Evolutionary conservation across 2,888 invertebrate species (phyloP), one percentile per base, ranked within the genome.

Genomic region (Eurytoma adleriae): DNA sequence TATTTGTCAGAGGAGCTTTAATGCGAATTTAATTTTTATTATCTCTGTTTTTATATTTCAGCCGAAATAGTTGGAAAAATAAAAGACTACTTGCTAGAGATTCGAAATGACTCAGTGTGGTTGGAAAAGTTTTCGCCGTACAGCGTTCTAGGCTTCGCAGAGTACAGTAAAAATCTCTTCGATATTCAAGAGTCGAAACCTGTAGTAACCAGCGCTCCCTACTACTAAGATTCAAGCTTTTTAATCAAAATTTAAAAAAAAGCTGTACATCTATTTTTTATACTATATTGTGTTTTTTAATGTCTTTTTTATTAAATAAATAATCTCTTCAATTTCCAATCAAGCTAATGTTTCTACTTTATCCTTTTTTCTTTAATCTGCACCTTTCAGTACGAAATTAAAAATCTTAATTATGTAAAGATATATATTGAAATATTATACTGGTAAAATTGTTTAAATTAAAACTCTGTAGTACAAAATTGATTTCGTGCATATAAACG

Each of bases 81-180:
- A 71, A 84, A 86, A 71, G 82, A 84, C 24, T 85, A 85, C 79
- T 77, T 89, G 62, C 40, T 87, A 20, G 83, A 83, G 2, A 78
- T 85, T 59, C 81, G 83, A 16, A 54, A 85, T 4, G 79, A 88
- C 48, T 67, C 72, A 20, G 79, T 84, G 20, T 88, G 88, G 89
- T 62, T 85, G 57, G 85, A 87, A 50, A 86, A 83, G 76, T 84
- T 89, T 16, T 83, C 83, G 12, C 78, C 85, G 3, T 89, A 84
- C 73, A 87, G 88, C 20, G 77, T 88, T 14, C 40, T 71, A 4
- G 87, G 86, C 3, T 89, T 89, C 64, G 84, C 86, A 2, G 83
- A 85, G 61, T 89, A 89, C 82, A 85, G 76, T 13, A 71, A 66
- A 52, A 83, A 85, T 57, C 80, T 79, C 30, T 89, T 86, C 70